Percentiles rank a stretch among this genome's conserved stretches.
phyloP scores from a whole-genome alignment of 1,140 invertebrate species.

The Scylla paramamosain region DNA sequence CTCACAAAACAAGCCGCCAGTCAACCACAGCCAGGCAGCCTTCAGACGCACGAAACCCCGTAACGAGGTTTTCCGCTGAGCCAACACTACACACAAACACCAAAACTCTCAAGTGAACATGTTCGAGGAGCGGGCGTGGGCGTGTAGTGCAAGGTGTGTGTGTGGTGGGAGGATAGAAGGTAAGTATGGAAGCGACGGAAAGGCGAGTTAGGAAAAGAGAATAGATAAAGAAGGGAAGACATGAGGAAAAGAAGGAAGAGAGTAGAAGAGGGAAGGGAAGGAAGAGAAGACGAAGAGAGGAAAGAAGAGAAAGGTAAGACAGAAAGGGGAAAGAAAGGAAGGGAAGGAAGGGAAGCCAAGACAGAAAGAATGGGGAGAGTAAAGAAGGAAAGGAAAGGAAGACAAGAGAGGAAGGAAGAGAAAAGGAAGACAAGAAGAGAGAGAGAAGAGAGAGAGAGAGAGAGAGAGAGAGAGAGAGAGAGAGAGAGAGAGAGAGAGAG shows the following conservation, averaged over 20 bases:
- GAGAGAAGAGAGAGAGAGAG: neutral
- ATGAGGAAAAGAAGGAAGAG: neutral
- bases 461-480: too few relatives aligned
- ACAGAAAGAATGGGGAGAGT: neutral
- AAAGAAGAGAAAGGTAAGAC: neutral
- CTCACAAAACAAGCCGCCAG: neutral
- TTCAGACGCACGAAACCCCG: neutral
- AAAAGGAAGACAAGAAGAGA: neutral
- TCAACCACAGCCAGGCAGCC: neutral
- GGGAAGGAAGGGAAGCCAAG: neutral
- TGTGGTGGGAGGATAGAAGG: neutral
- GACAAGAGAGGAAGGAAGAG: neutral
- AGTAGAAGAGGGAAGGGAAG: neutral
- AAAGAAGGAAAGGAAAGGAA: neutral
- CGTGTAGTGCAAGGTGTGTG: neutral
- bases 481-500: too few relatives aligned
- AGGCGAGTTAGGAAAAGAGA: neutral
- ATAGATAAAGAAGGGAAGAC: neutral
- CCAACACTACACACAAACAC: neutral
- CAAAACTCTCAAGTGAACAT: neutral
- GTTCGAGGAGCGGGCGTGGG: neutral
- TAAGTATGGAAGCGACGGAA: neutral
- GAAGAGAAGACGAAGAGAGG: neutral
- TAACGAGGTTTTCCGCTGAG: constrained; percentile 1
- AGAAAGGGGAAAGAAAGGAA: neutral